Base-by-base conservation (phyloP, 1,140 invertebrate species). In the Chymomyza costata region DNA sequence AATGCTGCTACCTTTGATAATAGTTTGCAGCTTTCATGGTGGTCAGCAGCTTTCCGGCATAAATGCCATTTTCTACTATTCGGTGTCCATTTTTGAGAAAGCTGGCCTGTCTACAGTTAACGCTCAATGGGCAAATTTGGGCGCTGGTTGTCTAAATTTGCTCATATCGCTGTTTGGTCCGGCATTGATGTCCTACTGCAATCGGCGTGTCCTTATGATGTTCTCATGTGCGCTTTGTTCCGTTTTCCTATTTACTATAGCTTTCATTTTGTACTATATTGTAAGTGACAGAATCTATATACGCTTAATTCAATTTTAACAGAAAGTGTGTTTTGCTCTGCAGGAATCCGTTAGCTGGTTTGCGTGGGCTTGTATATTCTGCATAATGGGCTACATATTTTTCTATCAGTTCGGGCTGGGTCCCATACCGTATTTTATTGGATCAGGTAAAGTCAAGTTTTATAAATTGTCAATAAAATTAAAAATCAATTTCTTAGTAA, bases 401-500 rank as follows among this genome's bases (percentile, higher is more conserved):
- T 90, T 90, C 52, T 97, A 95, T 81, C 94, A 94, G 16, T 87
- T 96, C 31, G 95, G 94, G 1, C 87, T 95, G 21, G 93, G 93
- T 10, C 94, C 95, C 1, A 95, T 97, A 74, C 94, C 95, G 0
- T 96, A 92, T 86, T 94, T 97, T 68, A 94, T 97, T 69, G 94
- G 93, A 8, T 91, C 93, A 71, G 90, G 90, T 91, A 66, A 57
- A 47, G 43, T 39, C 7, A 6, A 37, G 28, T 40, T 37, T 19
- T 68, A 55, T 46, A n/a, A 34, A 18, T 11, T 21, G 10, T 11
- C 14, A 28, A 28, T 28, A 10, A 6, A 5, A 35, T 15, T 11
- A 6, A 35, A 11, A 35, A 40, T 34, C 46, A 11, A 37, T 17
- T 3, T 32, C 32, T 17, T 37, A 17, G 32, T 11, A 25, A 32